phyloP scores from a whole-genome alignment of 2,888 invertebrate genomes.

The Volucella zonaria region DNA sequence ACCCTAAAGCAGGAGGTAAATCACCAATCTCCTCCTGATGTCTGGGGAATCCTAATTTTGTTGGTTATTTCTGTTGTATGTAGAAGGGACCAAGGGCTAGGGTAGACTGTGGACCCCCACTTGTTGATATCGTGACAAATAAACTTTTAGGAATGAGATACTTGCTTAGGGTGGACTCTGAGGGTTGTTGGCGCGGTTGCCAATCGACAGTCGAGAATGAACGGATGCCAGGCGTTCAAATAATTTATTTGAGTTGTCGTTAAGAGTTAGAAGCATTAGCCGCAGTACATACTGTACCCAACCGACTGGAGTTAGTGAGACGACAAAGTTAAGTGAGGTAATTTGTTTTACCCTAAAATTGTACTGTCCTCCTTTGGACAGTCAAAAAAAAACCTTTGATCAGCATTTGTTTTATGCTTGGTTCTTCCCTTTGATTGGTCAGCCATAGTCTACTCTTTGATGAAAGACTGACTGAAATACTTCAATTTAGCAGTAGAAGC shows the following conservation, averaged over 20 bases:
- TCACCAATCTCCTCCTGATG: too few relatives aligned
- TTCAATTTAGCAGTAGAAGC: too few relatives aligned
- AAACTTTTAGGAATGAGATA: slow-evolving; percentile 24
- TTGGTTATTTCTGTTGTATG: slow-evolving; percentile 5
- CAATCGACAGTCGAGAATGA: background rate
- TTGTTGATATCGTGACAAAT: slow-evolving; percentile 43
- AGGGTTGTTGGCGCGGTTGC: slow-evolving; percentile 1
- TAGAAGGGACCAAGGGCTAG: background rate
- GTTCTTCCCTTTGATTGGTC: too few relatives aligned
- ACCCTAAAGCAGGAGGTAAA: too few relatives aligned
- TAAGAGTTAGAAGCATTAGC: slow-evolving; percentile 14
- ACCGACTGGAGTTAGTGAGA: too few relatives aligned
- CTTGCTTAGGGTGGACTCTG: background rate
- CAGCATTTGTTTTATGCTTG: too few relatives aligned
- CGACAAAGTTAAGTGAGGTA: background rate
- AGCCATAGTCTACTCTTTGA: too few relatives aligned
- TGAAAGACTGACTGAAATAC: too few relatives aligned
- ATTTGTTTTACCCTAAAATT: background rate
- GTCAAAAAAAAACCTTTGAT: background rate
- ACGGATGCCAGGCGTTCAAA: background rate
- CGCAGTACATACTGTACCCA: background rate
- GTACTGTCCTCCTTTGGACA: background rate
- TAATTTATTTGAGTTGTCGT: slow-evolving; percentile 27
- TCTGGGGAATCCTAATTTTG: slow-evolving; percentile 13
- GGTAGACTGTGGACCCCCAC: background rate